Percentiles rank a stretch among this genome's conserved stretches.
Evolutionary conservation across 1,140 invertebrate genomes (phyloP).

Genomic region (Zaprionus capensis): DNA sequence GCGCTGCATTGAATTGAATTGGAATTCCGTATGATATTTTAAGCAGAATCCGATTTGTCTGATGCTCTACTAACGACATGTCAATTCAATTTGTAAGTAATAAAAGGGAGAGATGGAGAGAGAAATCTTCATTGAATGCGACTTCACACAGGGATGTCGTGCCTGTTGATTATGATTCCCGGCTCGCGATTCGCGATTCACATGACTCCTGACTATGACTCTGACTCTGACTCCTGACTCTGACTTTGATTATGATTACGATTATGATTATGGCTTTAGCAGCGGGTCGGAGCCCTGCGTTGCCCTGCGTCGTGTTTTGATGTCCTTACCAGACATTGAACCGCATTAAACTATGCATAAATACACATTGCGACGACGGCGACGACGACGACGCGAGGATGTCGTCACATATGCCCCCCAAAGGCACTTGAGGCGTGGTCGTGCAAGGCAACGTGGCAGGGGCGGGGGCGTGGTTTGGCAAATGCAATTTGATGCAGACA

Average conservation of each 20-base stretch:
- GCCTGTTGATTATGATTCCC: slow-evolving; percentile 71
- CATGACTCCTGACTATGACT: slow-evolving; percentile 1
- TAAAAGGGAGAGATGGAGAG: slow-evolving; percentile 43
- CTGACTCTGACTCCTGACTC: slow-evolving; percentile 24
- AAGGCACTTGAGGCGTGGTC: slow-evolving; percentile 44
- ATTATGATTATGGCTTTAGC: slow-evolving; percentile 77
- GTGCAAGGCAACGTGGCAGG: neutral
- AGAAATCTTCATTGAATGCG: slow-evolving; percentile 56
- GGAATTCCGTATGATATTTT: slow-evolving; percentile 72
- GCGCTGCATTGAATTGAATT: slow-evolving; percentile 53
- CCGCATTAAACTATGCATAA: slow-evolving; percentile 82
- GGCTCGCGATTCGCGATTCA: slow-evolving; percentile 5
- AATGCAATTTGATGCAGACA: slow-evolving; percentile 82
- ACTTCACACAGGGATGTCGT: neutral
- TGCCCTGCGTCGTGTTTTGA: slow-evolving; percentile 71
- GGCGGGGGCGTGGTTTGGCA: slow-evolving; percentile 42
- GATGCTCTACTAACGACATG: slow-evolving; percentile 66
- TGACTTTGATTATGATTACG: slow-evolving; percentile 54
- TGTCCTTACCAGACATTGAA: slow-evolving; percentile 81
- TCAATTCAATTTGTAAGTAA: slow-evolving; percentile 80
- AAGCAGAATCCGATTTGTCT: slow-evolving; percentile 70
- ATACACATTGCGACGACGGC: slow-evolving; percentile 72
- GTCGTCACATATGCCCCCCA: slow-evolving; percentile 70
- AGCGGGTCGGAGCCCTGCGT: slow-evolving; percentile 19
- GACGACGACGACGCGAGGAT: neutral